Base-by-base conservation (phyloP, 2,888 invertebrate species). In the Phengaris arion region DNA sequence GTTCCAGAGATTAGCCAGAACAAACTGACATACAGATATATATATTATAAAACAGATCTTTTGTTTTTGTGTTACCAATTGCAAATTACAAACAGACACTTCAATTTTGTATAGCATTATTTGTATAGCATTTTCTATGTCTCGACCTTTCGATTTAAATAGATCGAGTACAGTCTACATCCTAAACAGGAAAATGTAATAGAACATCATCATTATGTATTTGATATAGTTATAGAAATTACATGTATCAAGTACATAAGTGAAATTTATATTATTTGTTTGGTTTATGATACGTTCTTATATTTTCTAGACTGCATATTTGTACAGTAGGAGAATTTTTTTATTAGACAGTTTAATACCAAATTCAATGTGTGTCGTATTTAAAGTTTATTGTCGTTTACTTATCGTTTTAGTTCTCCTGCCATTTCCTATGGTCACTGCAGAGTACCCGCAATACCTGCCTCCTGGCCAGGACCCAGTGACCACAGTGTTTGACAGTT, bases 181-280 rank as follows among this genome's bases (percentile, higher is more conserved):
- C 15, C 46, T 2, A 68, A 74, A 57, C 72, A 74, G 54, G 35
- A 73, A 73, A 22, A 1, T 54, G 13, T 54, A 73, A 13, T 12
- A n/a, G 55, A 13, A 73, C 54, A 54, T 45, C 22, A 73, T 68
- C 12, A 76, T 80, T 80, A 79, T 12, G n/a, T 68, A 35, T 46
- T 72, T 75, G 22, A 59, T 15, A 6, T 76, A 9, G 51, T n/a
- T 46, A 74, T 12, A n/a, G 52, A 75, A 68, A 64, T 68, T 72
- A 68, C n/a, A 55, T 55, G 13, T 55, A n/a, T 55, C 6, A 13
- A 55, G 13, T n/a, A 7, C 13, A 55, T 13, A 13, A 54, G 13
- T 54, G 13, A 54, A 35, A 35, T 35, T 35, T 0, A 2, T 35
- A 35, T 2, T 35, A 35, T 7, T 48, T 48, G 4, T 46, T 46